Conservation (phyloP, 2,797 vertebrate genomes). For the Scolopax bukidnonensis region DNA sequence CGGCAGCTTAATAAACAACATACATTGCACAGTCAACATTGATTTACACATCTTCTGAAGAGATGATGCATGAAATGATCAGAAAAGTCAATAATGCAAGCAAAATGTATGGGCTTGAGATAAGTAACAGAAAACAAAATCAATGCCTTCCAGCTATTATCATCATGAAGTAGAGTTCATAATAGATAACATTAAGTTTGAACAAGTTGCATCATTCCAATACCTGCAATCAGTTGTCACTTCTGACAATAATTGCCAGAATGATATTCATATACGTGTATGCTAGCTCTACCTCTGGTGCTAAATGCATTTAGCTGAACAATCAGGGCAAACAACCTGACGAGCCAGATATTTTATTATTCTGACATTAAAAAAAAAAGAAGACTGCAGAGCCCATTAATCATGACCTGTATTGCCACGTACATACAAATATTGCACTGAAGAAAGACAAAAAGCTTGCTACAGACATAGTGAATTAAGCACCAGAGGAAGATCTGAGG, state of each 20-base stretch:
- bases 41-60: slow-evolving; percentile 83
- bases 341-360: slow-evolving; percentile 47
- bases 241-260: slow-evolving; percentile 71
- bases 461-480: slow-evolving; percentile 28
- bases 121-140: slow-evolving; percentile 83
- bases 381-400: slow-evolving; percentile 49
- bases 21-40: slow-evolving; percentile 80
- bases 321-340: slow-evolving; percentile 56
- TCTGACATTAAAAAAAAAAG: slow-evolving; percentile 56
- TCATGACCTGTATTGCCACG: slow-evolving; percentile 46
- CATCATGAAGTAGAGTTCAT: slow-evolving; percentile 80
- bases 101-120: slow-evolving; percentile 79
- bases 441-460: slow-evolving; percentile 55
- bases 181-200: slow-evolving; percentile 81
- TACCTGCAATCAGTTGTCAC: slow-evolving; percentile 78
- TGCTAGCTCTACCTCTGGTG: slow-evolving; percentile 38
- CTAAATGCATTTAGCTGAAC: slow-evolving; percentile 66
- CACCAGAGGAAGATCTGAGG: background rate
- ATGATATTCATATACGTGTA: slow-evolving; percentile 44
- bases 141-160: slow-evolving; percentile 83
- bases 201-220: slow-evolving; percentile 80
- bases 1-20: slow-evolving; percentile 77
- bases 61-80: slow-evolving; percentile 83
- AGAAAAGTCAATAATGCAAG: slow-evolving; percentile 81
- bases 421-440: slow-evolving; percentile 54